Evolutionary conservation across 1,140 invertebrate genomes (phyloP), one percentile per base, ranked within the genome.

Genomic region (Augochlora pura): DNA sequence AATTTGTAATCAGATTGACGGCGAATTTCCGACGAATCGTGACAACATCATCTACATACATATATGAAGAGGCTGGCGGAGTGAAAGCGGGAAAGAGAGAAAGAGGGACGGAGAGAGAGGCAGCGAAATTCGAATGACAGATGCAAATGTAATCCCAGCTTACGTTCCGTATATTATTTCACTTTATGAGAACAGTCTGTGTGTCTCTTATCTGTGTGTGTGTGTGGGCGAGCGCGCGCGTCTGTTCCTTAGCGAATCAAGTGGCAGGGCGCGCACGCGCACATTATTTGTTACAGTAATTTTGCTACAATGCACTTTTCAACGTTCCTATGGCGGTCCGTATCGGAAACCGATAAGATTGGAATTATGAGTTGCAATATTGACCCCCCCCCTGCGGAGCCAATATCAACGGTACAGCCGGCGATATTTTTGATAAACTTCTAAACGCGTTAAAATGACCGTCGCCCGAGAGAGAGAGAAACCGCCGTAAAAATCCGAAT

Each of bases 1-100:
- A 79, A 68, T 84, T 83, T 85, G 82, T 84, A 84, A 85, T 85
- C 72, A 71, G 62, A 83, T 60, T 69, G 62, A 80, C 79, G 66
- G 76, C 63, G 72, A 72, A 84, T 77, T 77, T 69, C 65, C 81
- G 70, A 71, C 67, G 80, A 82, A 52, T 66, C 69, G 80, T 79
- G 72, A 69, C 64, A 79, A 79, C 70, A 79, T 79, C 70, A 79
- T 79, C 77, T 73, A 79, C 77, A 72, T 72, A 59, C 46, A 65
- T 59, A 66, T 66, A 66, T 39, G 64, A n/a, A 46, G 38, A 46
- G n/a, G 64, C 27, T 16, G 6, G 6, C 6, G 9, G 27, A 63
- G 27, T 23, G 49, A 32, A 64, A 38, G 65, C 16, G 12, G 25
- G 73, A 49, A 14, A 52, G 49, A 18, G 49, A 52, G 49, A 52